Percentiles rank a stretch among this genome's conserved stretches.
These are phyloP conservation scores for Microplitis manilae DNA, from an alignment of 2,888 invertebrate genomes.

Conservation along the genomic window DNA sequence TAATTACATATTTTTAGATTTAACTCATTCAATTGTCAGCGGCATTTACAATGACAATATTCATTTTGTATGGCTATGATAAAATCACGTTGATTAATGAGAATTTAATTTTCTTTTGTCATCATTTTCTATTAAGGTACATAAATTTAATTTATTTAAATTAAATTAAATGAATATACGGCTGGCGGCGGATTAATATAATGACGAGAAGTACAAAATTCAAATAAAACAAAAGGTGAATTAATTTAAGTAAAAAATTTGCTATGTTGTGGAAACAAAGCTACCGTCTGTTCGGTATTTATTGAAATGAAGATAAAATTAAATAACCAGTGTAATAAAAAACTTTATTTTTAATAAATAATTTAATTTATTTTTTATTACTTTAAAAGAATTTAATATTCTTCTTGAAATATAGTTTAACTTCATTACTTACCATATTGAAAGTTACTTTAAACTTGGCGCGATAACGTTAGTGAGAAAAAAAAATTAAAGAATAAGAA, in stretches of 20 bases:
- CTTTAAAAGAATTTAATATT: neutral
- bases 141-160: neutral
- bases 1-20: neutral
- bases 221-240: neutral
- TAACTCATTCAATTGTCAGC: neutral
- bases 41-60: neutral
- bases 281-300: neutral
- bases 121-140: neutral
- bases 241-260: neutral
- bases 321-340: neutral
- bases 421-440: neutral
- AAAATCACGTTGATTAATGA: neutral
- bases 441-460: too few relatives aligned
- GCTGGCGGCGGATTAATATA: neutral
- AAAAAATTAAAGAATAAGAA: neutral
- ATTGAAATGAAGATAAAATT: neutral
- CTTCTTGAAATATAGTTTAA: neutral
- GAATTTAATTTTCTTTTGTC: neutral
- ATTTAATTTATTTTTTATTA: neutral
- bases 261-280: neutral
- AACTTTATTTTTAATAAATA: neutral
- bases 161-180: neutral
- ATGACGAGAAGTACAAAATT: neutral
- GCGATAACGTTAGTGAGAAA: too few relatives aligned
- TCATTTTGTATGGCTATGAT: neutral